phyloP scores from a whole-genome alignment of 2,113 vertebrate species.

The Engraulis encrasicolus region DNA sequence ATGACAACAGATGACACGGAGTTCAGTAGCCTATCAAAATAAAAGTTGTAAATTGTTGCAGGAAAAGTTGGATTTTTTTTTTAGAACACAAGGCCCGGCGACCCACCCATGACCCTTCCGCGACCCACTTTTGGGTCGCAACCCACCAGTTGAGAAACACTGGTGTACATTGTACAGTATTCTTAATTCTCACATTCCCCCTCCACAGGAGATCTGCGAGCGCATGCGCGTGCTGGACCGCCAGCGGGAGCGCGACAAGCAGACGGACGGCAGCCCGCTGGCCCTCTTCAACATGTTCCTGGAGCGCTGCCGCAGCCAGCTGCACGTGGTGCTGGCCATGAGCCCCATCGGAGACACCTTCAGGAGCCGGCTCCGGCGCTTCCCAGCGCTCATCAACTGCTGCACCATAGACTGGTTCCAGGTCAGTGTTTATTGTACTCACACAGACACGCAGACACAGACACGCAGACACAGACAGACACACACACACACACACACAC shows the following conservation, averaged over 20 bases:
- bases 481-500: too few species aligned
- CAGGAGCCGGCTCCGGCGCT: constrained; percentile 82
- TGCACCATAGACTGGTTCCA: constrained; percentile 96
- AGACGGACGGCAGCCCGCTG: constrained; percentile 85
- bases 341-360: constrained; percentile 92
- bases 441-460: neutral
- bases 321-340: constrained; percentile 90
- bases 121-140: too few species aligned
- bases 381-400: constrained; percentile 91
- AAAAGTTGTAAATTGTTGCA: too few species aligned
- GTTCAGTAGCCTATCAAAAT: too few species aligned
- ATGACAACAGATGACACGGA: too few species aligned
- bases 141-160: too few species aligned
- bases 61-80: too few species aligned
- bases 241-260: constrained; percentile 82
- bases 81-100: too few species aligned
- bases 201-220: constrained; percentile 89
- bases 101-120: too few species aligned
- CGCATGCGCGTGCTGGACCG: constrained; percentile 85
- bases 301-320: constrained; percentile 86
- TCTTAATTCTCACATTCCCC: too few species aligned
- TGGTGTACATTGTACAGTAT: too few species aligned
- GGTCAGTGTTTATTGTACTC: constrained; percentile 62
- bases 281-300: constrained; percentile 92
- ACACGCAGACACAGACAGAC: neutral